phyloP scores from a whole-genome alignment of 2,888 invertebrate species.

The Diarsia brunnea region DNA sequence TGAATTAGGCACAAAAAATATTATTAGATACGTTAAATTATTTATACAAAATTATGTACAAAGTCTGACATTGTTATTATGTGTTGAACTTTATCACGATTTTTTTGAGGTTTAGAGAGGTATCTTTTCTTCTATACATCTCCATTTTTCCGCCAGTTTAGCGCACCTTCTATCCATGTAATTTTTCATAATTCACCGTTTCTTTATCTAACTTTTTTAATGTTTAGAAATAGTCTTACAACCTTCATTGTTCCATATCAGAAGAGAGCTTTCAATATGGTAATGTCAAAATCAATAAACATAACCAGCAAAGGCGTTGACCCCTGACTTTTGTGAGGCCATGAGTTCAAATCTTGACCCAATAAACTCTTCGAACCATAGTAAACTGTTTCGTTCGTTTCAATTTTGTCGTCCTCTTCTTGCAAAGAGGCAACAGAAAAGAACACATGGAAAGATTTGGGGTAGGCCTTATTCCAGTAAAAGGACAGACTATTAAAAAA shows the following conservation, averaged over 20 bases:
- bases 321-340: slow-evolving; percentile 22
- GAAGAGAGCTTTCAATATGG: background rate
- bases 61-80: no score
- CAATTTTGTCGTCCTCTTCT: no score
- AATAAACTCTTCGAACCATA: slow-evolving; percentile 31
- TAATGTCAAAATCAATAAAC: slow-evolving; percentile 43
- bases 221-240: background rate
- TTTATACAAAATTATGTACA: no score
- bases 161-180: background rate
- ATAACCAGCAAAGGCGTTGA: slow-evolving; percentile 5
- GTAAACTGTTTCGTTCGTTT: no score
- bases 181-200: background rate
- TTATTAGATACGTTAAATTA: no score
- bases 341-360: slow-evolving; percentile 39
- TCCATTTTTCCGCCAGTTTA: background rate
- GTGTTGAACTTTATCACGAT: no score
- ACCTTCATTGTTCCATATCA: background rate
- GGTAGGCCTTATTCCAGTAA: no score
- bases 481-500: no score
- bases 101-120: background rate
- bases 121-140: background rate
- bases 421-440: no score
- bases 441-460: no score
- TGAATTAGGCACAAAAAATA: background rate
- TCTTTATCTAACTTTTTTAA: background rate